Base-by-base conservation (phyloP, 2,888 invertebrate genomes). In the Coenonympha glycerion region DNA sequence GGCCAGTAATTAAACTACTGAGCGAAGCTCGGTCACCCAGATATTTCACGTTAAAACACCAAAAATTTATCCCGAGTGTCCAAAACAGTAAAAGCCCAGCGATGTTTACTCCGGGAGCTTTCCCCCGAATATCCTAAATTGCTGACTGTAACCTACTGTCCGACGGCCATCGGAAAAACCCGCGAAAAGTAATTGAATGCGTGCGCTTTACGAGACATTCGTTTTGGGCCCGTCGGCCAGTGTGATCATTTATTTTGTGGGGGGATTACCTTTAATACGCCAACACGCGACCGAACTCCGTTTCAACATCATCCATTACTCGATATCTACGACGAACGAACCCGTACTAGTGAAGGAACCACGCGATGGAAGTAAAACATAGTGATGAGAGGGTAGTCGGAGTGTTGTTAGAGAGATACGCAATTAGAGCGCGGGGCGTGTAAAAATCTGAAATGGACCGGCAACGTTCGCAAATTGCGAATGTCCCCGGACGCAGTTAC, bases 371-470 rank as follows among this genome's bases (percentile, higher is more conserved):
- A 50, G 9, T 9, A 9, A 13, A 6, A 9, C 6, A 6, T 30
- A n/a, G 18, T 30, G 28, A 16, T 13, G 16, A 6, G 8, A 8
- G n/a, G 1, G 18, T n/a, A n/a, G n/a, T n/a, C n/a, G n/a, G n/a
- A n/a, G n/a, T 15, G 18, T 13, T 37, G 18, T 51, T 47, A 51
- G 44, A 37, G 55, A 59, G 55, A 55, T 55, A 55, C 58, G 55
- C 57, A 60, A 63, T 64, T 62, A 62, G 61, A 58, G 60, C 56
- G 55, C 52, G 55, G 59, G 60, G 61, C 63, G 67, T 68, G 68
- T 66, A 68, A 68, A 68, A 70, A 68, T 69, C 68, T 68, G 68
- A 66, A 70, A 69, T 65, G 64, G 68, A 63, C 61, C 64, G 67
- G 64, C 61, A 62, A 62, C 62, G 62, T 62, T 61, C 65, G 64